A percentile compares a stretch with the other conserved stretches of the same genome.
Evolutionary conservation across 2,797 vertebrate genomes (phyloP).

Genomic region (Pogonophryne albipinna): DNA sequence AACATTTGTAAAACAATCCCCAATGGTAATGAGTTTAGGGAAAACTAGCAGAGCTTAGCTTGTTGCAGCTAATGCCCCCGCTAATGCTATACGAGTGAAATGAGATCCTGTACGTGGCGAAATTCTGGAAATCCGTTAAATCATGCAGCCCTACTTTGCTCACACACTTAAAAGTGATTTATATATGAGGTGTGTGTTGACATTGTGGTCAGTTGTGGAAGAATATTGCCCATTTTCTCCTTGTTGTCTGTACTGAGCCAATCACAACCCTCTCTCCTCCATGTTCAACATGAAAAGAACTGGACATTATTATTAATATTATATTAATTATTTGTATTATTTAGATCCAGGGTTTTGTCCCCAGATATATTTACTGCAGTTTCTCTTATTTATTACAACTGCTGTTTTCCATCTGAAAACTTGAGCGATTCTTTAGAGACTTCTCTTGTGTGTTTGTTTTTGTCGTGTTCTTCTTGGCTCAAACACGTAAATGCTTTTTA

Average conservation of each 20-base stretch:
- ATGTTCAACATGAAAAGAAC: slow-evolving; percentile 76
- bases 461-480: slow-evolving; percentile 46
- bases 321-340: slow-evolving; percentile 69
- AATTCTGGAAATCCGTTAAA: background rate
- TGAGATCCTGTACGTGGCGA: background rate
- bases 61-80: background rate
- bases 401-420: slow-evolving; percentile 79
- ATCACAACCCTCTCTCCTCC: slow-evolving; percentile 69
- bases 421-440: slow-evolving; percentile 65
- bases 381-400: slow-evolving; percentile 83
- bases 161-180: slow-evolving; percentile 26
- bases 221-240: slow-evolving; percentile 55
- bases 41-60: background rate
- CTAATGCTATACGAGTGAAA: background rate
- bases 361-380: slow-evolving; percentile 76
- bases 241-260: slow-evolving; percentile 81
- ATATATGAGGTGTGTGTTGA: slow-evolving; percentile 39
- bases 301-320: slow-evolving; percentile 74
- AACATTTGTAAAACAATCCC: background rate
- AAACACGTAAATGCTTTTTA: slow-evolving; percentile 48
- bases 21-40: too few species aligned
- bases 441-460: slow-evolving; percentile 45
- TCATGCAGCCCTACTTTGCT: slow-evolving; percentile 18
- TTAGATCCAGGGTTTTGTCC: slow-evolving; percentile 57
- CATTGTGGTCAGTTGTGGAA: slow-evolving; percentile 49